phyloP scores from a whole-genome alignment of 2,888 invertebrate species.

The Beris morrisii region DNA sequence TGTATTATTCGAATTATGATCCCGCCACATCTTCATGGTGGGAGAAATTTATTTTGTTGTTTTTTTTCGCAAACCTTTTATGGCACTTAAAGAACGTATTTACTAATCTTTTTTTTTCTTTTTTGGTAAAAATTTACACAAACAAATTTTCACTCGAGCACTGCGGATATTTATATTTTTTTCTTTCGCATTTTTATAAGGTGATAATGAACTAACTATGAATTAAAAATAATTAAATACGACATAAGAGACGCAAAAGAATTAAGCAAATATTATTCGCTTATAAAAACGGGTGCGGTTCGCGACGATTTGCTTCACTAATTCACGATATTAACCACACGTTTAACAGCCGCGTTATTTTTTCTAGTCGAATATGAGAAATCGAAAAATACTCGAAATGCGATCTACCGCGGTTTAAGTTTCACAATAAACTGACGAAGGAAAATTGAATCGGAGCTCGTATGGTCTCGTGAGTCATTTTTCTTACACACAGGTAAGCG shows the following conservation, averaged over 20 bases:
- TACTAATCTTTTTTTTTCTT: conserved; percentile 5
- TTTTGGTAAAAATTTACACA: not conserved
- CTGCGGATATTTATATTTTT: no score
- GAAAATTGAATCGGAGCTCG: conserved; percentile 23
- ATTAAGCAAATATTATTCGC: no score
- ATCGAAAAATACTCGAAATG: conserved; percentile 15
- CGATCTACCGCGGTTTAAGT: conserved; percentile 35
- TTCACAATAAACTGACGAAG: conserved; percentile 35
- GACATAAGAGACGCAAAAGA: no score
- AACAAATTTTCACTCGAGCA: not conserved
- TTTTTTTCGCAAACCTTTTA: not conserved
- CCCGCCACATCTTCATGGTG: conserved; percentile 33
- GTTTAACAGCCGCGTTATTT: no score
- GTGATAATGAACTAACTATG: no score
- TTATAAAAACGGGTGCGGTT: no score
- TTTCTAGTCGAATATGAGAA: not conserved
- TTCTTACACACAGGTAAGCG: conserved; percentile 24
- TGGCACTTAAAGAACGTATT: conserved; percentile 17
- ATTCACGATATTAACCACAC: no score
- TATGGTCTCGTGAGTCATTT: conserved; percentile 25
- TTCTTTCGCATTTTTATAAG: no score
- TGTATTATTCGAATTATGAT: conserved; percentile 32
- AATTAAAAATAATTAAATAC: no score
- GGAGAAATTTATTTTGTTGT: not conserved
- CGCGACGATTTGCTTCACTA: no score